A percentile compares a stretch with the other conserved stretches of the same genome.
phyloP scores from a whole-genome alignment of 2,797 vertebrate genomes.

The Coregonus sp. region DNA sequence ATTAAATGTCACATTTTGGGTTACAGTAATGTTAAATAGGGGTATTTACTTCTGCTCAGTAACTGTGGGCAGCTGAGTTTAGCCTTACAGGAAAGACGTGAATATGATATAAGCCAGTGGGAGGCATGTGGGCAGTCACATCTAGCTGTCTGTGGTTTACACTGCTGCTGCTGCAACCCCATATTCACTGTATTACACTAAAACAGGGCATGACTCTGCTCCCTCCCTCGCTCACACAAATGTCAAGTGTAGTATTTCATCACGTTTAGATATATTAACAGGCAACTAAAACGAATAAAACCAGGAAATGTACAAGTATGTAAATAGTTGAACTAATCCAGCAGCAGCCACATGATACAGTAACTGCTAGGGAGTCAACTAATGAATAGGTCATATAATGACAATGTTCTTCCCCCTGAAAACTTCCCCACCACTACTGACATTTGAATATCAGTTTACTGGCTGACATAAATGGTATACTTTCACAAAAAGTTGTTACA shows the following conservation, averaged over 20 bases:
- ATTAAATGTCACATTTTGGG: not conserved
- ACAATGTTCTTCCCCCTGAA: constrained; percentile 22
- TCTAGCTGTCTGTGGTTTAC: not conserved
- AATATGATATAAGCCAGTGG: not conserved
- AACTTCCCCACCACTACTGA: constrained; percentile 49
- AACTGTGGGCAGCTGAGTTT: not conserved
- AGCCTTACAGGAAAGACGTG: not conserved
- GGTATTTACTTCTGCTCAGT: not conserved
- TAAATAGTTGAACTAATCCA: not conserved
- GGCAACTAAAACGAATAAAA: not conserved
- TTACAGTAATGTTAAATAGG: not conserved
- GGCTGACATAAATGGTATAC: not conserved
- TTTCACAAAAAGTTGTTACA: too few relatives aligned
- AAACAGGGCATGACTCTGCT: not conserved
- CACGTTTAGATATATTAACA: not conserved
- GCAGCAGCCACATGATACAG: not conserved
- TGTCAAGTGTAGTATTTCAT: constrained; percentile 1
- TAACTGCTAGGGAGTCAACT: too few relatives aligned
- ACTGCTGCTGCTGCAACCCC: constrained; percentile 2
- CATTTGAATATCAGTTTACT: not conserved
- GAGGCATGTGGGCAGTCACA: constrained; percentile 18
- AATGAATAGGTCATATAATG: not conserved
- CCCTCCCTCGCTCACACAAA: constrained; percentile 19
- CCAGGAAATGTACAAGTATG: not conserved
- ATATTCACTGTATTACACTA: constrained; percentile 2